These are phyloP conservation scores for Styela clava DNA, from an alignment of 23 tunicate genomes.

Conservation along the genomic window DNA sequence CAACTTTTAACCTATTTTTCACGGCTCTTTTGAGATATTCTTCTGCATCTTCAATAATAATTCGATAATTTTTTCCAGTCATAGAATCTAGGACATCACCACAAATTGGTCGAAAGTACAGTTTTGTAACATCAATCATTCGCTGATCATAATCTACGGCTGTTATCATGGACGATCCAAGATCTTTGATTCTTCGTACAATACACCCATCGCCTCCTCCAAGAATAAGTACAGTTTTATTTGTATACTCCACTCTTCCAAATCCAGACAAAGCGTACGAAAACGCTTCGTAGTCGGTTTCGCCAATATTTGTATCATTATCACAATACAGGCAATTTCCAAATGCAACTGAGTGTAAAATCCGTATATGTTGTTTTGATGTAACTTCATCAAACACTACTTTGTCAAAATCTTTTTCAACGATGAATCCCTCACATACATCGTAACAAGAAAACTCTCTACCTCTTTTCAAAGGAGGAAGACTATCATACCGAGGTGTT, in stretches of 20 bases:
- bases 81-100: slow-evolving; percentile 63
- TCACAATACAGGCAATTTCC: slow-evolving; percentile 69
- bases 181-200: slow-evolving; percentile 40
- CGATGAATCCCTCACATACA: slow-evolving; percentile 22
- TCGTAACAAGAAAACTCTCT: slow-evolving; percentile 34
- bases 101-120: slow-evolving; percentile 59
- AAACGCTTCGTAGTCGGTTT: slow-evolving; percentile 60
- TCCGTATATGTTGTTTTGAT: slow-evolving; percentile 51
- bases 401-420: slow-evolving; percentile 69
- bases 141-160: slow-evolving; percentile 72
- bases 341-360: slow-evolving; percentile 51
- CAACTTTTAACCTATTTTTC: slow-evolving; percentile 46
- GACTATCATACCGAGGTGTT: slow-evolving; percentile 3
- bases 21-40: slow-evolving; percentile 30
- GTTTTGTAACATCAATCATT: slow-evolving; percentile 54
- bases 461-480: slow-evolving; percentile 45
- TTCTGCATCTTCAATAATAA: slow-evolving; percentile 71
- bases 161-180: slow-evolving; percentile 54
- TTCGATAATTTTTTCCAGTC: slow-evolving; percentile 50
- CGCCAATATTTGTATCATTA: slow-evolving; percentile 49
- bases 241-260: slow-evolving; percentile 48
- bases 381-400: slow-evolving; percentile 60
- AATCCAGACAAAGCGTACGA: slow-evolving; percentile 65
- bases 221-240: slow-evolving; percentile 65
- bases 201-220: slow-evolving; percentile 97